Conservation (phyloP, 2,797 vertebrate genomes). For the Trichosurus vulpecula region DNA sequence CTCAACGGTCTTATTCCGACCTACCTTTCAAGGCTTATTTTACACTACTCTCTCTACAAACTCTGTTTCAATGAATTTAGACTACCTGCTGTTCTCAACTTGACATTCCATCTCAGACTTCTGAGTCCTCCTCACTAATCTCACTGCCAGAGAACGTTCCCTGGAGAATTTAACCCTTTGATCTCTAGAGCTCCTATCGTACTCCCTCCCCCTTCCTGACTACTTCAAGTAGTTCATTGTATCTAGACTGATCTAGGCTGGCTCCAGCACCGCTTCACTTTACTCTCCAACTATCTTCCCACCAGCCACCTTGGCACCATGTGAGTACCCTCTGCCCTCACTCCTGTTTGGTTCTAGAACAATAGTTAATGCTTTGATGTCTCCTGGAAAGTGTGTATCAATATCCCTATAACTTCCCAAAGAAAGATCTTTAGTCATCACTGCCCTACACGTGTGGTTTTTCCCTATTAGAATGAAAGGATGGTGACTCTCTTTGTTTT, state of each 20-base stretch:
- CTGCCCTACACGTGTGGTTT: not conserved
- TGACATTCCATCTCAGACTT: not conserved
- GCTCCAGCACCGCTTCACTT: not conserved
- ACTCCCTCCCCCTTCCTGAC: not conserved
- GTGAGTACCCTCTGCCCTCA: no score
- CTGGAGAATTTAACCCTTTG: not conserved
- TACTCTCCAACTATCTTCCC: not conserved
- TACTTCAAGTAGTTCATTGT: not conserved
- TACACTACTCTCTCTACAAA: not conserved
- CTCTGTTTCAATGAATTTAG: not conserved
- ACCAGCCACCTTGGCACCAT: no score
- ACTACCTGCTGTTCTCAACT: not conserved
- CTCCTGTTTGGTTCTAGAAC: no score
- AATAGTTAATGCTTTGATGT: no score
- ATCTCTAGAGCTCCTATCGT: not conserved
- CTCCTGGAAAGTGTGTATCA: no score
- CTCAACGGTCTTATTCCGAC: not conserved
- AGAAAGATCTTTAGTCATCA: not conserved
- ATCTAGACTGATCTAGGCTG: not conserved
- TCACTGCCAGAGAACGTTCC: not conserved
- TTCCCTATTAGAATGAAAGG: not conserved
- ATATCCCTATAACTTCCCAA: not conserved
- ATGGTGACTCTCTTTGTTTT: not conserved
- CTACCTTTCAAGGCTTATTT: not conserved
- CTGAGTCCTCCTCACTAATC: not conserved